Percentiles rank a stretch among this genome's conserved stretches.
Conservation (phyloP, 2,113 vertebrate species). For the Megaptera novaeangliae region DNA sequence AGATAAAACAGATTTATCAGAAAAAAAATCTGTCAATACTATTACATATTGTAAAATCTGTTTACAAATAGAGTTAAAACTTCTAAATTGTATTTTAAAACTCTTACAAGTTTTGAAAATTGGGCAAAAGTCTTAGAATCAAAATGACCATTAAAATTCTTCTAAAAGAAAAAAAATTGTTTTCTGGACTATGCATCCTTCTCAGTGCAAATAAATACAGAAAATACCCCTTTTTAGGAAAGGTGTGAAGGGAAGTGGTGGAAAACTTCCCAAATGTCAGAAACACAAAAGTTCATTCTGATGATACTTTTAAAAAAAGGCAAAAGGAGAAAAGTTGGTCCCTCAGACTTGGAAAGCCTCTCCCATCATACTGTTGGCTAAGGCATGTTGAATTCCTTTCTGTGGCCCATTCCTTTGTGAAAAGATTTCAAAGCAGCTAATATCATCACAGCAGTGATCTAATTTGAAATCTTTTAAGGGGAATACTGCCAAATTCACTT, state of each 20-base stretch:
- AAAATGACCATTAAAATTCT: conserved; percentile 31
- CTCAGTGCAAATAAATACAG: neutral
- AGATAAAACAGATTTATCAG: neutral
- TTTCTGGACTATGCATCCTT: neutral
- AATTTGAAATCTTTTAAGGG: neutral
- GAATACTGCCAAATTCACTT: neutral
- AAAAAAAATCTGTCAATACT: neutral
- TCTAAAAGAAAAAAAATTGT: neutral
- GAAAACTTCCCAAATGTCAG: conserved; percentile 23
- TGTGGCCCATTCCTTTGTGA: neutral
- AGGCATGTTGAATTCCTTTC: neutral
- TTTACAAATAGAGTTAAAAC: neutral
- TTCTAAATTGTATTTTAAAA: conserved; percentile 4
- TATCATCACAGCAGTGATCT: neutral
- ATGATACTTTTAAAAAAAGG: neutral
- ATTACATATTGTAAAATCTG: neutral
- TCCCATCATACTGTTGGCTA: neutral
- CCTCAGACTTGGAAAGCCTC: neutral
- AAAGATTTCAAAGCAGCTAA: neutral
- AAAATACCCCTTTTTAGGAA: conserved; percentile 57
- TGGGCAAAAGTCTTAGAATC: neutral
- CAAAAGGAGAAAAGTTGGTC: neutral
- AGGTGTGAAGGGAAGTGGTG: neutral
- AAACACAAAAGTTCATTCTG: conserved; percentile 36
- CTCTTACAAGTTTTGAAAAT: conserved; percentile 12